Evolutionary conservation across 2,888 invertebrate genomes (phyloP).

Genomic region (Therioaphis trifolii): DNA sequence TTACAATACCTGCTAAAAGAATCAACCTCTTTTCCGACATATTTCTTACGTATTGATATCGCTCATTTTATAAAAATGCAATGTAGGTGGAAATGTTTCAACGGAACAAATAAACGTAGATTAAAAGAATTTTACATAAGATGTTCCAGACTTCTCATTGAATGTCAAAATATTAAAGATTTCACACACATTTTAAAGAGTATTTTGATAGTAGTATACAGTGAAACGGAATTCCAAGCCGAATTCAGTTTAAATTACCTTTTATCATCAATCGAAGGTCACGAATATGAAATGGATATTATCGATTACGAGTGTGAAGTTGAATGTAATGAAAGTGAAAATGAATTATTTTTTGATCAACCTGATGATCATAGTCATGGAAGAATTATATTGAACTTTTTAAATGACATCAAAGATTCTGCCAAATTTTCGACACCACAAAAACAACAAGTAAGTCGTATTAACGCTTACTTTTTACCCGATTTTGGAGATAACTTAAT

Average conservation of each 20-base stretch:
- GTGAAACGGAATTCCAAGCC: neutral
- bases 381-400: neutral
- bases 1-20: neutral
- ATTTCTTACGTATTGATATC: neutral
- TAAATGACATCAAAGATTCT: neutral
- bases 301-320: neutral
- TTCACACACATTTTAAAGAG: neutral
- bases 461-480: neutral
- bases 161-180: neutral
- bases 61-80: conserved; percentile 21
- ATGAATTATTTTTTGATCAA: neutral
- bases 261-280: neutral
- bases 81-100: conserved; percentile 16
- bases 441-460: neutral
- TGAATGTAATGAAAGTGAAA: neutral
- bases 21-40: neutral
- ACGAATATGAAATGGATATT: neutral
- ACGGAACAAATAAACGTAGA: neutral
- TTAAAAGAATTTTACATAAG: conserved; percentile 4
- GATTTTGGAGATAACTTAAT: neutral
- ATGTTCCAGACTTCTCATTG: neutral
- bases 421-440: neutral
- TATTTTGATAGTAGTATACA: neutral
- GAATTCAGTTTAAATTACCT: neutral
- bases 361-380: neutral